These are phyloP conservation scores for Chaenocephalus aceratus DNA, from an alignment of 2,113 vertebrate species.

Conservation along the genomic window DNA sequence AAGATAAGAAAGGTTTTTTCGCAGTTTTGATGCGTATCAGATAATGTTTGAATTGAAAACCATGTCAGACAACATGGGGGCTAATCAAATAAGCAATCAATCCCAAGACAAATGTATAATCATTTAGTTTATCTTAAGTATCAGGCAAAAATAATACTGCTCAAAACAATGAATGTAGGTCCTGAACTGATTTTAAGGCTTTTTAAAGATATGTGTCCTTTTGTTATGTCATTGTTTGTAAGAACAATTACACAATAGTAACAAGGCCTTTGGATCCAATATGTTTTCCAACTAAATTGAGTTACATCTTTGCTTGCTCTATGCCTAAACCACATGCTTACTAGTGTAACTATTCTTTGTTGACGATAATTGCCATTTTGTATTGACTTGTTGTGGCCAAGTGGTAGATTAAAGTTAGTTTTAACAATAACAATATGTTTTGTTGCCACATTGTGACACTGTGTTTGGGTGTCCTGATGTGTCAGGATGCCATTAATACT, in stretches of 20 bases:
- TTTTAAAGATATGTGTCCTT: neutral
- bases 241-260: neutral
- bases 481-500: constrained; percentile 13
- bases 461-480: neutral
- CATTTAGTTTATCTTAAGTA: neutral
- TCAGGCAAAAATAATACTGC: neutral
- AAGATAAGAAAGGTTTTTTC: neutral
- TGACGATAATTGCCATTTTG: neutral
- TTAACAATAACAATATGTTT: too few relatives aligned
- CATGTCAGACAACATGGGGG: neutral
- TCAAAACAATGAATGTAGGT: neutral
- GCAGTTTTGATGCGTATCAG: neutral
- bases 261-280: neutral
- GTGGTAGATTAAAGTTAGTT: too few relatives aligned
- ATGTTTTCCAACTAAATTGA: neutral
- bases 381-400: too few relatives aligned
- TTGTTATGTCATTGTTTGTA: too few relatives aligned
- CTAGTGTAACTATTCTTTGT: neutral
- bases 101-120: neutral
- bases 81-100: neutral
- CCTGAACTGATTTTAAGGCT: neutral
- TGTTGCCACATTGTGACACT: neutral
- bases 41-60: neutral
- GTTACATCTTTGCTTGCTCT: too few relatives aligned
- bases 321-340: too few relatives aligned